Evolutionary conservation across 2,888 invertebrate genomes (phyloP).

Genomic region (Neoascia interrupta): DNA sequence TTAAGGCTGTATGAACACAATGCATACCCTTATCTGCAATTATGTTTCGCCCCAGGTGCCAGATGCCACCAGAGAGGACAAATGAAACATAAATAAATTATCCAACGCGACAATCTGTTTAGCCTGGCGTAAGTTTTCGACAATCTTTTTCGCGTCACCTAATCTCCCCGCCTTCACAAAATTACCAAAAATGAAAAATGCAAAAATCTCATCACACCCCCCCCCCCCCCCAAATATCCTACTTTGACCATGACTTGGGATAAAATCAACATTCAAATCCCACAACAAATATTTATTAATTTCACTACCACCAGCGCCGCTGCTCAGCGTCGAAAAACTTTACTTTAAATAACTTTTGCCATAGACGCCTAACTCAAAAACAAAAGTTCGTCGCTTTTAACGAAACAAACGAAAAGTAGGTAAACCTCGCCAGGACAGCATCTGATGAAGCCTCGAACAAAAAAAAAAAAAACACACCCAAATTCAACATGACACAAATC

Average conservation of each 20-base stretch:
- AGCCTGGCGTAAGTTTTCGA: slow-evolving; percentile 4
- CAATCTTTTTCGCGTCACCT: not conserved
- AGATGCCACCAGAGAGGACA: slow-evolving; percentile 18
- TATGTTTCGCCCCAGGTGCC: slow-evolving; percentile 11
- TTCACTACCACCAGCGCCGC: slow-evolving; percentile 3
- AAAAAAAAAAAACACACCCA: no score
- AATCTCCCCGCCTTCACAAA: not conserved
- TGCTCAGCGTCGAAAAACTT: slow-evolving; percentile 29
- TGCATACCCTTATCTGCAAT: not conserved
- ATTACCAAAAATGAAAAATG: slow-evolving; percentile 21
- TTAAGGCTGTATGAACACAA: not conserved
- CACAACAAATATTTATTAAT: slow-evolving; percentile 58
- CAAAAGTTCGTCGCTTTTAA: not conserved
- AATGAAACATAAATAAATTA: slow-evolving; percentile 40
- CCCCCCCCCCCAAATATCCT: slow-evolving; percentile 11
- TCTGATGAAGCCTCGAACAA: slow-evolving; percentile 34
- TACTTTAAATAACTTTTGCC: slow-evolving; percentile 44
- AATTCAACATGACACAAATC: slow-evolving; percentile 42
- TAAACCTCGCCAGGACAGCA: slow-evolving; percentile 19
- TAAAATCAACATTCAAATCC: slow-evolving; percentile 52
- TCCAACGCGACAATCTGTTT: slow-evolving; percentile 23
- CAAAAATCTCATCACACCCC: slow-evolving; percentile 32
- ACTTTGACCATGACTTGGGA: no score
- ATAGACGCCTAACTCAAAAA: slow-evolving; percentile 10
- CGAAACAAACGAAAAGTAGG: slow-evolving; percentile 25